Evolutionary conservation across 2,113 vertebrate species (phyloP).

Genomic region (Phaethon lepturus): DNA sequence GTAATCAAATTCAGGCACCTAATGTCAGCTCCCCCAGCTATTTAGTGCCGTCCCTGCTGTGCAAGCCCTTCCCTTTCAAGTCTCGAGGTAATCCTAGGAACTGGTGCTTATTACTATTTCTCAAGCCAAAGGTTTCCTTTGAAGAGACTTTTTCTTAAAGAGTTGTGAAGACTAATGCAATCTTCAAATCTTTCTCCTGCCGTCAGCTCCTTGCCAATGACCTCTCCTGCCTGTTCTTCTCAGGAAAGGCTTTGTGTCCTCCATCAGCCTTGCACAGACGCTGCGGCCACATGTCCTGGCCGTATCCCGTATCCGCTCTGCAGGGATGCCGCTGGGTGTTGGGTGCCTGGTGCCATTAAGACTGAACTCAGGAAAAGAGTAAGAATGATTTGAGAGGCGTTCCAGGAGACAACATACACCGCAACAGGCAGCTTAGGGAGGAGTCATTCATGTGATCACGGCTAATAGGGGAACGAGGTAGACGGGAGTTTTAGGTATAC

Average conservation of each 20-base stretch:
- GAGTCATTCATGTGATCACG: background rate
- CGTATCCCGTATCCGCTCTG: background rate
- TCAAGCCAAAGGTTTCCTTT: background rate
- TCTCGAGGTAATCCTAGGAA: background rate
- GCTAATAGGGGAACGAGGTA: background rate
- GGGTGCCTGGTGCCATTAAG: background rate
- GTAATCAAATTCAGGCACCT: background rate
- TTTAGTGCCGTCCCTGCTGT: background rate
- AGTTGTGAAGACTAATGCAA: background rate
- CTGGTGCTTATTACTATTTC: background rate
- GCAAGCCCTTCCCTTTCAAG: background rate
- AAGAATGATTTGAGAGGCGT: background rate
- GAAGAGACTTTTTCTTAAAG: background rate
- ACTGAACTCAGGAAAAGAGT: background rate
- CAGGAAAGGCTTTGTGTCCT: background rate
- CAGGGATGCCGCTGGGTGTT: background rate
- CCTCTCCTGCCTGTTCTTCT: background rate
- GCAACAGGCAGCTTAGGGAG: background rate
- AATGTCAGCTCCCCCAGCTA: background rate
- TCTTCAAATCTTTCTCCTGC: background rate
- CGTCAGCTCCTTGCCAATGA: background rate
- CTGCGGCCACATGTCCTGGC: accelerated
- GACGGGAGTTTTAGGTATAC: background rate
- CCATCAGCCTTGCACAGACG: background rate
- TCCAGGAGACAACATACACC: background rate